Conservation (phyloP, 2,888 invertebrate species). For the Yponomeuta malinellus region DNA sequence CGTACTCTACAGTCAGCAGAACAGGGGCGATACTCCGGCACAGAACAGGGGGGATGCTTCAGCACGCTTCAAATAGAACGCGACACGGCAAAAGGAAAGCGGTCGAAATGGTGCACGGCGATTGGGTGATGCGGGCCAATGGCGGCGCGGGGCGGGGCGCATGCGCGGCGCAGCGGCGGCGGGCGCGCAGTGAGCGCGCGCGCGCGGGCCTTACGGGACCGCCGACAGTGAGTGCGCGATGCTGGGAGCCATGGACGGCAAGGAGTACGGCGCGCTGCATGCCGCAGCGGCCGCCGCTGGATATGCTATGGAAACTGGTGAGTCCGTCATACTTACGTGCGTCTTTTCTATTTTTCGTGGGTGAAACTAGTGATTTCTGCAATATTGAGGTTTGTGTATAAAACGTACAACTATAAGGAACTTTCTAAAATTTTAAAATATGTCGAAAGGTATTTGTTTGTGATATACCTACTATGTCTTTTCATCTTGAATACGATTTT, state of each 20-base stretch:
- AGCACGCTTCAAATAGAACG: conserved; percentile 71
- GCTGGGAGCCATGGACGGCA: conserved; percentile 70
- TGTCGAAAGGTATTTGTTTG: too few relatives aligned
- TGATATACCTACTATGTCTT: too few relatives aligned
- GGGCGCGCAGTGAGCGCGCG: conserved; percentile 34
- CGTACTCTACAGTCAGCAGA: rapidly evolving
- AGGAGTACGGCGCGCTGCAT: conserved; percentile 71
- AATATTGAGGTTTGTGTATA: too few relatives aligned
- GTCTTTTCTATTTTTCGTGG: background rate
- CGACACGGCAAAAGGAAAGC: conserved; percentile 70
- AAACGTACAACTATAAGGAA: too few relatives aligned
- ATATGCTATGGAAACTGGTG: conserved; percentile 62
- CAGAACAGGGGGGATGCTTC: conserved; percentile 45
- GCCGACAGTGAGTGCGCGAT: conserved; percentile 36
- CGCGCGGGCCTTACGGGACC: conserved; percentile 19
- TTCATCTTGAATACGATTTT: too few relatives aligned
- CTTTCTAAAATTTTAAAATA: too few relatives aligned
- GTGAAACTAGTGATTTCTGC: background rate
- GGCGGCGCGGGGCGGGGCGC: conserved; percentile 46
- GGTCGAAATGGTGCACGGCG: conserved; percentile 69
- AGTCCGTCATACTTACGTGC: conserved; percentile 24
- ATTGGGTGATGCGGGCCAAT: conserved; percentile 68
- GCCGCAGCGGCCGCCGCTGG: conserved; percentile 62
- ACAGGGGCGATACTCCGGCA: conserved; percentile 31
- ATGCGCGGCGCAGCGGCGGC: conserved; percentile 29